These are phyloP conservation scores for Listronotus bonariensis DNA, from an alignment of 1,140 invertebrate genomes.

Conservation along the genomic window DNA sequence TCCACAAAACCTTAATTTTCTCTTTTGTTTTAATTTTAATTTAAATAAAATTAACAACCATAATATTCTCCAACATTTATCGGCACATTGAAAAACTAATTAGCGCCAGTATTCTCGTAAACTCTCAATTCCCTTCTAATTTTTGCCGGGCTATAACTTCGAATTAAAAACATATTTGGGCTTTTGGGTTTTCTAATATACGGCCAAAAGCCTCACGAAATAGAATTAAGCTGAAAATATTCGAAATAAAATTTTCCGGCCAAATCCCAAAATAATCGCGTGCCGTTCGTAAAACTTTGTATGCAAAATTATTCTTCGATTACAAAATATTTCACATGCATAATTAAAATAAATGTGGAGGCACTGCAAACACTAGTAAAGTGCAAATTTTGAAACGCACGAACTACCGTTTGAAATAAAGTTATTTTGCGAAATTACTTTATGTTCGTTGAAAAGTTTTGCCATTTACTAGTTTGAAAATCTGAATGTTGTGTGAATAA, in stretches of 20 bases:
- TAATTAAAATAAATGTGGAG: slow-evolving; percentile 36
- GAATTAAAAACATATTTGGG: slow-evolving; percentile 31
- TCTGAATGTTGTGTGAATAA: too few relatives aligned
- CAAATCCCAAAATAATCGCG: slow-evolving; percentile 25
- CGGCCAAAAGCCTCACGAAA: neutral
- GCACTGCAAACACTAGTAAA: slow-evolving; percentile 22
- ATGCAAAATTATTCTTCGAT: slow-evolving; percentile 31
- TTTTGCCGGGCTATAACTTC: slow-evolving; percentile 6
- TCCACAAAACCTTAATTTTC: too few relatives aligned
- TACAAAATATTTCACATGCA: slow-evolving; percentile 34
- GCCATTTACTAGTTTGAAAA: neutral
- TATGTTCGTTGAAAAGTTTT: slow-evolving; percentile 21
- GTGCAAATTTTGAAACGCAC: slow-evolving; percentile 31
- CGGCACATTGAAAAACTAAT: neutral
- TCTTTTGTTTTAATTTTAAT: too few relatives aligned
- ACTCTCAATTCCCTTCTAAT: neutral
- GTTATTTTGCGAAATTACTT: slow-evolving; percentile 31
- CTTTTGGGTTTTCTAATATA: slow-evolving; percentile 7
- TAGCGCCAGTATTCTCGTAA: neutral
- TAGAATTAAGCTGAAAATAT: slow-evolving; percentile 3
- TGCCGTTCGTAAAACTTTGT: slow-evolving; percentile 14
- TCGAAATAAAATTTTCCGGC: slow-evolving; percentile 4
- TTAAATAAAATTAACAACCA: too few relatives aligned
- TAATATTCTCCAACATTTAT: neutral
- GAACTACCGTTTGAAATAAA: slow-evolving; percentile 25